A percentile compares a stretch with the other conserved stretches of the same genome.
These are phyloP conservation scores for Emydoidea blandingii DNA, from an alignment of 2,797 vertebrate genomes.

Conservation along the genomic window DNA sequence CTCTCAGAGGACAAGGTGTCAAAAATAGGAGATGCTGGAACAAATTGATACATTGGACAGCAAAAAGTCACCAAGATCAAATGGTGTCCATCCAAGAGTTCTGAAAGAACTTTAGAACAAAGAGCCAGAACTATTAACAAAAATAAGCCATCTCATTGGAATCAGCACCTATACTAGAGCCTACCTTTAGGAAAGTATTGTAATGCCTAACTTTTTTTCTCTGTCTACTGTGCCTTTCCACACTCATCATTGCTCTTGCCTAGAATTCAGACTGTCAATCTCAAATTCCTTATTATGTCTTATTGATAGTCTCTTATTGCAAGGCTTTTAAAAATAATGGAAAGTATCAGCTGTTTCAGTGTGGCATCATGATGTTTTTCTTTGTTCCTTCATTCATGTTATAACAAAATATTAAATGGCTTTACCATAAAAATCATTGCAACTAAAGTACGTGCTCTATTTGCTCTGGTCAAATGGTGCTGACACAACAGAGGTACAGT, in stretches of 20 bases:
- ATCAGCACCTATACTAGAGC: not conserved
- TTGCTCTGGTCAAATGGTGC: conserved; percentile 33
- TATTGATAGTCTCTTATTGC: not conserved
- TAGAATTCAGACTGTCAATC: not conserved
- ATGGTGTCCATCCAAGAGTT: not conserved
- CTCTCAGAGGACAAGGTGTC: not conserved
- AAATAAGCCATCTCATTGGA: not conserved
- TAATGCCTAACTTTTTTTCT: not conserved
- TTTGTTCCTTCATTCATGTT: not conserved
- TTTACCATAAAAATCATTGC: not conserved
- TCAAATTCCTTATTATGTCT: not conserved
- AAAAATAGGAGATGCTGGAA: rapidly evolving
- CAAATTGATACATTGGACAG: not conserved
- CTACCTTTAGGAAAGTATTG: not conserved
- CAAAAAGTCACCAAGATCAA: not conserved
- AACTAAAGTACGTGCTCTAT: conserved; percentile 22
- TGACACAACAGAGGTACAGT: not conserved
- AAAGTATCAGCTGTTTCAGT: not conserved
- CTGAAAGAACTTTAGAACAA: not conserved
- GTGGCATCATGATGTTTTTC: not conserved
- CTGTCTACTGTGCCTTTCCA: not conserved
- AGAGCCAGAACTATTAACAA: not conserved
- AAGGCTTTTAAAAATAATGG: not conserved
- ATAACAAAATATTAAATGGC: conserved; percentile 35
- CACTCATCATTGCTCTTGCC: not conserved